Conservation (phyloP, 2,888 invertebrate genomes). For the Idaea dimidiata region DNA sequence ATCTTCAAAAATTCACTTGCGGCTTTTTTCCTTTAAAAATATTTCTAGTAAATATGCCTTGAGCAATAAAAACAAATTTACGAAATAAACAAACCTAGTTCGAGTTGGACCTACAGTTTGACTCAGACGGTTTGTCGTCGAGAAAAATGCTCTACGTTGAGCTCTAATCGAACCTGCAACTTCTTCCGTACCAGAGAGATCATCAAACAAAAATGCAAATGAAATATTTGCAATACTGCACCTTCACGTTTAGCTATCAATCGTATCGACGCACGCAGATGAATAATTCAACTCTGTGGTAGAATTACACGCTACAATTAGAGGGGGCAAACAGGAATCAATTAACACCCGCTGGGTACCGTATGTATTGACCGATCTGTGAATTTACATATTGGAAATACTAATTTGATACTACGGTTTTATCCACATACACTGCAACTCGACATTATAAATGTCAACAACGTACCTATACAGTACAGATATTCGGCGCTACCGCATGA, state of each 20-base stretch:
- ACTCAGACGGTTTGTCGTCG: too few relatives aligned
- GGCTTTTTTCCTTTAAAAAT: too few relatives aligned
- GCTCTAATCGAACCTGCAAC: neutral
- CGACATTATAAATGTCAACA: too few relatives aligned
- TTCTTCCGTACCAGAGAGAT: neutral
- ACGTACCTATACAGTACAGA: too few relatives aligned
- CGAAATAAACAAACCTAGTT: too few relatives aligned
- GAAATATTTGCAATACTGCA: constrained; percentile 1
- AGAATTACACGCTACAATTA: constrained; percentile 58
- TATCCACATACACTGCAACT: neutral
- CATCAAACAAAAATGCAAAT: neutral
- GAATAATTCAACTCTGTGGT: constrained; percentile 38
- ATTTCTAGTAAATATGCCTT: too few relatives aligned
- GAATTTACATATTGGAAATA: constrained; percentile 34
- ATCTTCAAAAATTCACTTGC: too few relatives aligned
- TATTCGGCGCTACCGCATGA: too few relatives aligned
- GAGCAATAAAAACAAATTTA: too few relatives aligned
- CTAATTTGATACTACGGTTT: neutral
- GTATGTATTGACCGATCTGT: constrained; percentile 48
- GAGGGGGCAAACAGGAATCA: constrained; percentile 67
- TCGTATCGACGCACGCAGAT: constrained; percentile 17
- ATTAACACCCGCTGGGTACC: constrained; percentile 46
- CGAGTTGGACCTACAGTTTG: too few relatives aligned
- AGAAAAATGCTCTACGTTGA: neutral
- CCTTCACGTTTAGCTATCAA: neutral